Evolutionary conservation across 2,888 invertebrate species (phyloP).

Genomic region (Stratiomys singularior): DNA sequence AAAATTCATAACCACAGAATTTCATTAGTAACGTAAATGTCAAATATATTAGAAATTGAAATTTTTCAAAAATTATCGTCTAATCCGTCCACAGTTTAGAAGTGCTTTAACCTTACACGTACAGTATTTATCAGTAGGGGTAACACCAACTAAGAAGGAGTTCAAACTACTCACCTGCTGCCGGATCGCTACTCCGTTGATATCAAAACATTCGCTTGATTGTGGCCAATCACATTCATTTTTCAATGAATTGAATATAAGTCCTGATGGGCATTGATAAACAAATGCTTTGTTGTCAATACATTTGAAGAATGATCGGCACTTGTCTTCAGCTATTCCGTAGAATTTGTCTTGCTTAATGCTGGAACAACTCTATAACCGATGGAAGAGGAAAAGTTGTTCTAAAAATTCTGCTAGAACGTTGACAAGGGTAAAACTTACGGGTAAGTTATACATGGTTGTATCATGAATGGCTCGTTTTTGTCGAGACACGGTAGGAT

Average conservation of each 20-base stretch:
- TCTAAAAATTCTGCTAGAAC: background rate
- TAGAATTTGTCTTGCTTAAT: background rate
- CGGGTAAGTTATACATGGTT: background rate
- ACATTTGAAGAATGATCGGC: constrained; percentile 54
- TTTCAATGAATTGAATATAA: constrained; percentile 42
- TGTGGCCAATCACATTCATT: constrained; percentile 50
- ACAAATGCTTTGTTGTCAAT: constrained; percentile 45
- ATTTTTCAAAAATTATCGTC: too few species aligned
- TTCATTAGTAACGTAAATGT: too few species aligned
- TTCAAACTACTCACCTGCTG: background rate
- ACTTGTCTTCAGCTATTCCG: constrained; percentile 12
- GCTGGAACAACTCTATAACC: background rate
- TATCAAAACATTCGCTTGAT: constrained; percentile 33
- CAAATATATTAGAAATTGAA: too few species aligned
- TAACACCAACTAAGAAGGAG: too few species aligned
- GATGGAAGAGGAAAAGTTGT: background rate
- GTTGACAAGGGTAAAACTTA: background rate
- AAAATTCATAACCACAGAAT: too few species aligned
- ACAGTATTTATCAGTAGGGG: too few species aligned
- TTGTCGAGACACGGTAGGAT: background rate
- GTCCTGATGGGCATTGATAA: constrained; percentile 48
- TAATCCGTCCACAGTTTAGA: too few species aligned
- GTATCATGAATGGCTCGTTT: background rate
- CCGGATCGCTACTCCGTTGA: background rate
- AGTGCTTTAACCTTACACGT: too few species aligned